Conservation (phyloP, 2,113 vertebrate genomes). For the Calyptommatus sinebrachiatus region DNA sequence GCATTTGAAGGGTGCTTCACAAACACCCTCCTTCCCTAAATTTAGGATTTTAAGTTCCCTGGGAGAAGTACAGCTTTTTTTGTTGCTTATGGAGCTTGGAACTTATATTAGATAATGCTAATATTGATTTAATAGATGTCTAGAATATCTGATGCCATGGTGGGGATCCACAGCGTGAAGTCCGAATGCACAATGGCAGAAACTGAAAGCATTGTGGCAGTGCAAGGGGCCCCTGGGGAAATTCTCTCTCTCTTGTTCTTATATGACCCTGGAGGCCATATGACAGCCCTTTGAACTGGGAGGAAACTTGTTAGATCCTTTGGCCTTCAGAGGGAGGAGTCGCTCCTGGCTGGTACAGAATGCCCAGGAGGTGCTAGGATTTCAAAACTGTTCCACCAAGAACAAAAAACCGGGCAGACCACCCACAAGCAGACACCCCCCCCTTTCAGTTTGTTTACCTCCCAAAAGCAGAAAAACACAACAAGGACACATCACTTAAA, state of each 20-base stretch:
- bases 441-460: not conserved
- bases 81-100: not conserved
- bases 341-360: not conserved
- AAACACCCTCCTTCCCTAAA: not conserved
- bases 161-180: no score
- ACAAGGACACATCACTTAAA: not conserved
- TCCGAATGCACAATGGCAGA: no score
- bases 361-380: not conserved
- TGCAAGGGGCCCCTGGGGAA: no score
- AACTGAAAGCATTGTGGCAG: no score
- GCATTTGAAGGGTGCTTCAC: not conserved
- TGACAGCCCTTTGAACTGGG: not conserved
- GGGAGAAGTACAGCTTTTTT: not conserved
- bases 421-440: not conserved
- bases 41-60: not conserved
- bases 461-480: not conserved
- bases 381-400: not conserved
- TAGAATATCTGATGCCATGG: no score
- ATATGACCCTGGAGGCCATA: no score
- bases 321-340: not conserved
- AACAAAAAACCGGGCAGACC: no score
- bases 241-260: no score
- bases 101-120: not conserved
- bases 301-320: not conserved
- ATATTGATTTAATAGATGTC: no score